Evolutionary conservation across 2,113 vertebrate species (phyloP).

Genomic region (Marmota flaviventris): DNA sequence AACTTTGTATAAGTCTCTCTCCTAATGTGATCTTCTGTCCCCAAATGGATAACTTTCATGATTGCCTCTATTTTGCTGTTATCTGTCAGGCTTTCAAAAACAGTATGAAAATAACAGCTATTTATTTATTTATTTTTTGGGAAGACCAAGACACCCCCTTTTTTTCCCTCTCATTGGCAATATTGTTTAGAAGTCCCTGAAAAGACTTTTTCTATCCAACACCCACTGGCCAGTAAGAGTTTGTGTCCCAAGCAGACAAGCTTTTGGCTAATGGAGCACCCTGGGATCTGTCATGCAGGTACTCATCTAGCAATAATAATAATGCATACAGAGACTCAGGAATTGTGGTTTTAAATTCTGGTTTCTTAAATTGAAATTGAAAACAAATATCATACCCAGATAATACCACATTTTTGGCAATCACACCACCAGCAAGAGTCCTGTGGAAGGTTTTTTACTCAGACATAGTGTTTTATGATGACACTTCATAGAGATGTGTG

Average conservation of each 20-base stretch:
- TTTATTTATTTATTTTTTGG: slow-evolving; percentile 1
- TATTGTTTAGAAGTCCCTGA: neutral
- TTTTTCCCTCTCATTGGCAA: neutral
- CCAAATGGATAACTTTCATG: neutral
- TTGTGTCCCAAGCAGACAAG: neutral
- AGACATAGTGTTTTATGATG: slow-evolving; percentile 30
- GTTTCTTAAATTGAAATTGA: slow-evolving; percentile 36
- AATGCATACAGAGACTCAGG: neutral
- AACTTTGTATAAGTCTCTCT: slow-evolving; percentile 49
- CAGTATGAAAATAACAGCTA: neutral
- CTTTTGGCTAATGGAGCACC: neutral
- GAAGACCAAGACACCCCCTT: neutral
- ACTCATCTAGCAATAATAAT: neutral
- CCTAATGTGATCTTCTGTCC: neutral
- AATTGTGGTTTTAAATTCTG: slow-evolving; percentile 43
- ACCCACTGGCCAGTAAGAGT: neutral
- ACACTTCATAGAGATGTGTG: neutral
- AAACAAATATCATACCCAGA: slow-evolving; percentile 29
- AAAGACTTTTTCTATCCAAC: neutral
- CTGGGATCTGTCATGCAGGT: neutral
- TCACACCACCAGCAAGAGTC: slow-evolving; percentile 20
- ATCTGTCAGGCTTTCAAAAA: slow-evolving; percentile 22
- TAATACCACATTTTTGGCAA: neutral
- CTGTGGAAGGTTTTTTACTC: slow-evolving; percentile 4
- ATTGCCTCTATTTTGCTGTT: neutral